Percentiles rank a stretch among this genome's conserved stretches.
phyloP scores from a whole-genome alignment of 2,113 vertebrate genomes.

The Puma concolor region DNA sequence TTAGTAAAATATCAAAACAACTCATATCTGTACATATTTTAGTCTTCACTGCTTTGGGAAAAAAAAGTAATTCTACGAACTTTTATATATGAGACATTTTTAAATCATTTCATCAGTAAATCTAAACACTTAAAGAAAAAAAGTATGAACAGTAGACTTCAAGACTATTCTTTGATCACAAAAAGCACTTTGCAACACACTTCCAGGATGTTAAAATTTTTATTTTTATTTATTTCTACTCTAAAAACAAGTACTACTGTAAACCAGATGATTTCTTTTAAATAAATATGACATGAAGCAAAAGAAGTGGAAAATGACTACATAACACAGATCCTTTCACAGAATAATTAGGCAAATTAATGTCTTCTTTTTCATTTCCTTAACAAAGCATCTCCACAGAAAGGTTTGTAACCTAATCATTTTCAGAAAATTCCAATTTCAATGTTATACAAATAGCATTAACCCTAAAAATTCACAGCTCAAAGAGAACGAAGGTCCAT shows the following conservation, averaged over 20 bases:
- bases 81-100: conserved; percentile 36
- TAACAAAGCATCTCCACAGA: conserved; percentile 61
- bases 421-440: conserved; percentile 77
- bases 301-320: conserved; percentile 47
- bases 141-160: conserved; percentile 27
- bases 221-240: conserved; percentile 8
- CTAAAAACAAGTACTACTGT: conserved; percentile 76
- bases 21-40: conserved; percentile 76
- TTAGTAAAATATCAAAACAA: conserved; percentile 79
- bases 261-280: conserved; percentile 67
- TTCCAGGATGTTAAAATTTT: conserved; percentile 41
- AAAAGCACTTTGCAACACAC: conserved; percentile 41
- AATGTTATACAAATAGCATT: conserved; percentile 76
- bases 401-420: conserved; percentile 79
- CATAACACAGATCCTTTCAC: conserved; percentile 67
- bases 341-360: conserved; percentile 76
- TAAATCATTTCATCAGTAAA: conserved; percentile 47
- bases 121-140: conserved; percentile 48
- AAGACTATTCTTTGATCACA: conserved; percentile 49
- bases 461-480: conserved; percentile 77
- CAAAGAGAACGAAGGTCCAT: conserved; percentile 63
- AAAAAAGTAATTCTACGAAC: conserved; percentile 46
- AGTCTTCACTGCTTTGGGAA: conserved; percentile 24
- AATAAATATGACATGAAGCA: conserved; percentile 32
- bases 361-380: conserved; percentile 55